Conservation (phyloP, 1,140 invertebrate genomes). For the Meloidogyne floridensis region DNA sequence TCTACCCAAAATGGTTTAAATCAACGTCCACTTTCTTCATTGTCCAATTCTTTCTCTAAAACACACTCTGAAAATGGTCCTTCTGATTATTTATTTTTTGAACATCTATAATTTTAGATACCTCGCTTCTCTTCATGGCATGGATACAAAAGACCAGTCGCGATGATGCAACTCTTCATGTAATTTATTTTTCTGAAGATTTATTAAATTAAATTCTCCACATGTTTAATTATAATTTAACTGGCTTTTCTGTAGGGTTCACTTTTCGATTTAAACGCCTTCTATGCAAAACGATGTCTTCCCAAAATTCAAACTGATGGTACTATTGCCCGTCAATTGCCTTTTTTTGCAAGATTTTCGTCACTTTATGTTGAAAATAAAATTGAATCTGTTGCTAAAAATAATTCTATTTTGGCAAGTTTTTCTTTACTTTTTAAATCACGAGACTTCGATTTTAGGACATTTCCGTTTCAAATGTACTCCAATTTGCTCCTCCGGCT, state of each 20-base stretch:
- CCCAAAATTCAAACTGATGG: conserved; percentile 22
- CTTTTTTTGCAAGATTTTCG: conserved; percentile 37
- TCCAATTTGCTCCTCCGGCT: conserved; percentile 37
- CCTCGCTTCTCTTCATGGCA: conserved; percentile 33
- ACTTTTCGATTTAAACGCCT: conserved; percentile 41
- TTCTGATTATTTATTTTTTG: too few relatives aligned
- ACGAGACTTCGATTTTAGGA: conserved; percentile 26
- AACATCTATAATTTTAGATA: conserved; percentile 22
- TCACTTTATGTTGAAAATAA: background rate
- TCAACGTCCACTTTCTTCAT: background rate
- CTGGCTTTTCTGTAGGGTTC: conserved; percentile 30
- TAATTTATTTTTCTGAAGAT: background rate
- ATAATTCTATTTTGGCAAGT: background rate
- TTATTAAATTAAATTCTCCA: background rate
- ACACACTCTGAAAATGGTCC: background rate
- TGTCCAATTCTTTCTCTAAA: conserved; percentile 14
- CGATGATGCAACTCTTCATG: background rate
- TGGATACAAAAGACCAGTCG: conserved; percentile 18
- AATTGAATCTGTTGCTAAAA: background rate
- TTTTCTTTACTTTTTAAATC: background rate
- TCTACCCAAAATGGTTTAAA: background rate
- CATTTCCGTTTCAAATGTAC: conserved; percentile 14
- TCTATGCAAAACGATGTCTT: conserved; percentile 38
- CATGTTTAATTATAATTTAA: background rate
- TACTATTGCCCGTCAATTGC: conserved; percentile 36